Percentiles rank a stretch among this genome's conserved stretches.
These are phyloP conservation scores for Yponomeuta malinellus DNA, from an alignment of 2,888 invertebrate genomes.

Conservation along the genomic window DNA sequence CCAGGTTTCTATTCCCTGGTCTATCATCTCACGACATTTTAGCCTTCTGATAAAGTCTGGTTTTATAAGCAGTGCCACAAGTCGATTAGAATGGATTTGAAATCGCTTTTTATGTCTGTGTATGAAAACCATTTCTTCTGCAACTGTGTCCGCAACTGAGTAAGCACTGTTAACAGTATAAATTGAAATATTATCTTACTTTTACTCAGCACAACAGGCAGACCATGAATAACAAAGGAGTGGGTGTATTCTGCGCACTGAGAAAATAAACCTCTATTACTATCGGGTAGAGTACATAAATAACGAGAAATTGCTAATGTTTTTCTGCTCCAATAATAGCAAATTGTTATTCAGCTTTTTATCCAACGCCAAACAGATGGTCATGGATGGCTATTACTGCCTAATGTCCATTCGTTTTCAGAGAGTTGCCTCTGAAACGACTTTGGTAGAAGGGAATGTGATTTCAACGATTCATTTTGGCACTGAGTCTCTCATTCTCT, in stretches of 20 bases:
- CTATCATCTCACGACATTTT: no score
- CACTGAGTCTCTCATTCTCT: slow-evolving; percentile 21
- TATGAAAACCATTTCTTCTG: no score
- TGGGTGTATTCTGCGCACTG: neutral
- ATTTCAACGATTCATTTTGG: slow-evolving; percentile 46
- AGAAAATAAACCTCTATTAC: neutral
- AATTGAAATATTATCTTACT: neutral
- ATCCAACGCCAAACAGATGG: neutral
- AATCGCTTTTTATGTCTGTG: no score
- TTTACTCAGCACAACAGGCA: neutral
- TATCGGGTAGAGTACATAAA: neutral
- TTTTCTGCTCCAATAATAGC: neutral
- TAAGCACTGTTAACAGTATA: no score
- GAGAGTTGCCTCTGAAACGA: slow-evolving; percentile 36
- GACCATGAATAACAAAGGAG: neutral
- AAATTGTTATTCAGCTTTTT: neutral
- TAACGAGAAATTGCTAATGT: neutral
- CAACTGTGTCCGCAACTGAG: no score
- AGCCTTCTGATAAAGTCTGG: no score
- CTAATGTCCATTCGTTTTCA: slow-evolving; percentile 35
- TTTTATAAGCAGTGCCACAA: no score
- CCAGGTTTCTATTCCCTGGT: no score
- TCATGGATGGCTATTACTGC: slow-evolving; percentile 32
- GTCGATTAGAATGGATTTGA: no score
- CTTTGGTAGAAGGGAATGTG: slow-evolving; percentile 36